phyloP scores from a whole-genome alignment of 2,113 vertebrate species.

The Hymenochirus boettgeri region DNA sequence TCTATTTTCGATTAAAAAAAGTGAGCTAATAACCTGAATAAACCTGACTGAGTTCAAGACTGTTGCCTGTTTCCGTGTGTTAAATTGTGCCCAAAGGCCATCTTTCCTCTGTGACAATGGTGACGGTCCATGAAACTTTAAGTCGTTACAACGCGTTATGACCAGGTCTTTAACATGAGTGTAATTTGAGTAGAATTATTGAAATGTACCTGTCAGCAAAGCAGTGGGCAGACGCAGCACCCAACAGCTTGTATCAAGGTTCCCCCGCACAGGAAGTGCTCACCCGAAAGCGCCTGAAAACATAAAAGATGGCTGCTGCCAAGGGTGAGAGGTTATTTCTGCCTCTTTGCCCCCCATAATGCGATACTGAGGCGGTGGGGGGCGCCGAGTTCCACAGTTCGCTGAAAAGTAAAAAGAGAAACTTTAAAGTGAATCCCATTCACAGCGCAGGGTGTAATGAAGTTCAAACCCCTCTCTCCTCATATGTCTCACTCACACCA shows the following conservation, averaged over 20 bases:
- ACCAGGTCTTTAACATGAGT: not conserved
- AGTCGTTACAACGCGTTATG: too few species aligned
- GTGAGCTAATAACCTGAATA: too few species aligned
- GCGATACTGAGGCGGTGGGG: conserved; percentile 55
- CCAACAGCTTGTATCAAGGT: conserved; percentile 87
- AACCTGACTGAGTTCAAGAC: too few species aligned
- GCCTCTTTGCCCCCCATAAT: conserved; percentile 67
- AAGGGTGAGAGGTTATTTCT: conserved; percentile 83
- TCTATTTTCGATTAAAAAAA: too few species aligned
- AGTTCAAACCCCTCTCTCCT: not conserved
- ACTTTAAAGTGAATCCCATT: too few species aligned
- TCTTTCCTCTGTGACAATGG: too few species aligned
- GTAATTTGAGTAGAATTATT: not conserved
- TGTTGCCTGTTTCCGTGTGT: too few species aligned
- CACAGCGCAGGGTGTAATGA: too few species aligned
- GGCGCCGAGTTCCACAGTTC: conserved; percentile 75
- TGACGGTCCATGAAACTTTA: too few species aligned
- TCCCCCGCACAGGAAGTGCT: conserved; percentile 79
- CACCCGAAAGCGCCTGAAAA: conserved; percentile 43
- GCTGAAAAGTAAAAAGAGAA: conserved; percentile 53
- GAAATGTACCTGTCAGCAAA: conserved; percentile 69
- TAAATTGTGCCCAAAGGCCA: too few species aligned
- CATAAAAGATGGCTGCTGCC: conserved; percentile 82
- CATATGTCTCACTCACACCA: conserved; percentile 63
- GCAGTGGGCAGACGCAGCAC: conserved; percentile 88